Percentiles rank a stretch among this genome's conserved stretches.
phyloP scores from a whole-genome alignment of 2,113 vertebrate species.

The Callospermophilus lateralis region DNA sequence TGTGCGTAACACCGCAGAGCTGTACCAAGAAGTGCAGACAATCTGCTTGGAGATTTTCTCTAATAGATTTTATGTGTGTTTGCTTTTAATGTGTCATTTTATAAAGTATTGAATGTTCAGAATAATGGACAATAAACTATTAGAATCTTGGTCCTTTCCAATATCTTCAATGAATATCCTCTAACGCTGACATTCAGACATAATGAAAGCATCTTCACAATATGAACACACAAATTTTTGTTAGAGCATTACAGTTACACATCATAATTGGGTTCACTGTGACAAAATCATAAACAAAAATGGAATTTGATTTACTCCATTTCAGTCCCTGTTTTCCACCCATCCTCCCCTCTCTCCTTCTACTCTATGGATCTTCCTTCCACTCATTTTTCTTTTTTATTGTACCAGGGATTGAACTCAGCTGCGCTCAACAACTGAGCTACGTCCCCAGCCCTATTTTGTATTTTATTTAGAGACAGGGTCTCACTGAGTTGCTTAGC shows the following conservation, averaged over 20 bases:
- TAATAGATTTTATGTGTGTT: neutral
- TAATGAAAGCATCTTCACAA: slow-evolving; percentile 1
- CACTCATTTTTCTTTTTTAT: no score
- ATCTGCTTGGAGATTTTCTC: neutral
- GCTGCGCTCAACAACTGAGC: no score
- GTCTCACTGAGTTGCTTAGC: no score
- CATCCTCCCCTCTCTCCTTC: no score
- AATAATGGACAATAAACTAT: slow-evolving; percentile 44
- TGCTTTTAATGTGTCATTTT: neutral
- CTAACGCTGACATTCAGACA: slow-evolving; percentile 29
- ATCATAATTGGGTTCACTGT: no score
- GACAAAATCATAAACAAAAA: no score
- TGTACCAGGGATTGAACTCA: no score
- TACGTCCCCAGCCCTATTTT: no score
- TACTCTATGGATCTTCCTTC: no score
- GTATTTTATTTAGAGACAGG: no score
- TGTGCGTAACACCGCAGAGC: neutral
- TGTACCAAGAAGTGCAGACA: neutral
- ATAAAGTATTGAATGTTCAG: neutral
- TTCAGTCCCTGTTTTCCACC: no score
- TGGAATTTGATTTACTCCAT: no score
- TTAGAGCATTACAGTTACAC: neutral
- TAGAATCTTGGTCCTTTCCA: slow-evolving; percentile 50
- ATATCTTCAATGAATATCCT: slow-evolving; percentile 17
- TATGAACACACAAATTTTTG: neutral